Evolutionary conservation across 2,797 vertebrate species (phyloP).

Genomic region (Poecilia wingei): DNA sequence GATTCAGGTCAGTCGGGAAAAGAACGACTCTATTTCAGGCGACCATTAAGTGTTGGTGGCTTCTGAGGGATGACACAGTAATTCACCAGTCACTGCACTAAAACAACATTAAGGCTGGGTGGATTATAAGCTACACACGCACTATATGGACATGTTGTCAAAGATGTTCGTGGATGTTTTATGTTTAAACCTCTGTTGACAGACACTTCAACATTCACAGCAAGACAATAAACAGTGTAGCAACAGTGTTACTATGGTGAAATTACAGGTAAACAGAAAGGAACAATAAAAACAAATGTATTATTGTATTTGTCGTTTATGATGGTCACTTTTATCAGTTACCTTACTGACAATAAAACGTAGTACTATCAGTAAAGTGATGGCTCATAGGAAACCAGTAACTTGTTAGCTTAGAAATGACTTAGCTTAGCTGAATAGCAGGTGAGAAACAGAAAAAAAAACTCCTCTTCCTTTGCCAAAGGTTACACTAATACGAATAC

Average conservation of each 20-base stretch:
- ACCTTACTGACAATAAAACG: background rate
- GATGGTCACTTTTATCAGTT: background rate
- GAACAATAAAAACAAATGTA: background rate
- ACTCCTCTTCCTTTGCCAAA: background rate
- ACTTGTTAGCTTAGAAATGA: background rate
- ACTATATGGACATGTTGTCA: background rate
- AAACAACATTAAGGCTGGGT: background rate
- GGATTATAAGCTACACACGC: background rate
- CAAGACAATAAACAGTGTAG: background rate
- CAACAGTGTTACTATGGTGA: background rate
- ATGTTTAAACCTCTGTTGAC: background rate
- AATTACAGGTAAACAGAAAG: background rate
- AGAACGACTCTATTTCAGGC: background rate
- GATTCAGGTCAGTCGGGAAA: background rate
- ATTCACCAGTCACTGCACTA: background rate
- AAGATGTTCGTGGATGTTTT: background rate
- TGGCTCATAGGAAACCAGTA: background rate
- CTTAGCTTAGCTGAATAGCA: background rate
- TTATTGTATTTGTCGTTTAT: background rate
- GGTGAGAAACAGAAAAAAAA: background rate
- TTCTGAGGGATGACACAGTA: background rate
- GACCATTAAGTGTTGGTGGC: background rate
- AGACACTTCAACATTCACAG: background rate
- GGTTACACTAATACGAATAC: background rate
- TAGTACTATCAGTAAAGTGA: background rate